phyloP scores from a whole-genome alignment of 2,888 invertebrate species.

The Piscicola geometra region DNA sequence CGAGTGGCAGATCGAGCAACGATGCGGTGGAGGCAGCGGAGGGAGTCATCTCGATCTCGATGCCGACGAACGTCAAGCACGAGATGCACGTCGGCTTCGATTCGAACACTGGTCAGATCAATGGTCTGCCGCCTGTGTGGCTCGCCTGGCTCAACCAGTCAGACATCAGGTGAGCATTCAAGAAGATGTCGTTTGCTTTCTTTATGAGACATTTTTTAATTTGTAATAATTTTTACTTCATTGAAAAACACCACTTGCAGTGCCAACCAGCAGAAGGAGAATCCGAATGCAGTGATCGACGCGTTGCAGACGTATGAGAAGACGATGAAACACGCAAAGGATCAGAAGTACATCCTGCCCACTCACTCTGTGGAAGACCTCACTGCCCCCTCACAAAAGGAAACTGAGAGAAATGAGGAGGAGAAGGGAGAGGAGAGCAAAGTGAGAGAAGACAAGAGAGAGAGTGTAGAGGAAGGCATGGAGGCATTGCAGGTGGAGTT shows the following conservation, averaged over 20 bases:
- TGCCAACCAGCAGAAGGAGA: constrained; percentile 88
- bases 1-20: neutral
- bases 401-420: neutral
- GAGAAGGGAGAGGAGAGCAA: neutral
- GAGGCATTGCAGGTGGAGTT: neutral
- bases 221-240: neutral
- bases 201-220: neutral
- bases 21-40: neutral
- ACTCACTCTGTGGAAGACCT: constrained; percentile 37
- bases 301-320: constrained; percentile 65
- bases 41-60: constrained; percentile 74
- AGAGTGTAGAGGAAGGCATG: neutral
- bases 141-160: constrained; percentile 63
- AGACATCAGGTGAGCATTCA: constrained; percentile 68
- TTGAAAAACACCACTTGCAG: constrained; percentile 33
- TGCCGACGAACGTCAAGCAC: constrained; percentile 98
- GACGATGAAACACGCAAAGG: constrained; percentile 51
- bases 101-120: constrained; percentile 95
- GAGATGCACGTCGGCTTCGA: constrained; percentile 98
- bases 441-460: neutral
- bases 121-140: constrained; percentile 70
- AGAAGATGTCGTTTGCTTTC: neutral
- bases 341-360: constrained; percentile 52
- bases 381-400: constrained; percentile 8
- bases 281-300: constrained; percentile 97